These are phyloP conservation scores for Conomelus anceps DNA, from an alignment of 2,888 invertebrate species.

Conservation along the genomic window DNA sequence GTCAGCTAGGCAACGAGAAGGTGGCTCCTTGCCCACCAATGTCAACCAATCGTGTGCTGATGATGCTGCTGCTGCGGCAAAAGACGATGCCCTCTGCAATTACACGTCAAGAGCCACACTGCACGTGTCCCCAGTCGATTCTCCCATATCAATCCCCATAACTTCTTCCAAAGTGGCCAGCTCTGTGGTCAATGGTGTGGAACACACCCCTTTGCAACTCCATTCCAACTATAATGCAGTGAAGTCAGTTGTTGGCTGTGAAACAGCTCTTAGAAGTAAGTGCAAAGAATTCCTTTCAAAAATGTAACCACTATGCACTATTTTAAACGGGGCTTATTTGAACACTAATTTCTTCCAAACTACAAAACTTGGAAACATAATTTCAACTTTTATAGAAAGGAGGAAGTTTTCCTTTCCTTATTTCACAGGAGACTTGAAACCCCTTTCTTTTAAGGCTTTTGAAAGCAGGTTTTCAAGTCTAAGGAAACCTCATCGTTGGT, in stretches of 20 bases:
- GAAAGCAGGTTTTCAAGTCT: too few relatives aligned
- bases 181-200: constrained; percentile 1
- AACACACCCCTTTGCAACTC: constrained; percentile 7
- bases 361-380: too few relatives aligned
- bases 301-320: too few relatives aligned
- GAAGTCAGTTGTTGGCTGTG: constrained; percentile 3
- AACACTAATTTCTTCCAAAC: too few relatives aligned
- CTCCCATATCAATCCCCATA: not conserved
- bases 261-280: not conserved
- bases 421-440: too few relatives aligned
- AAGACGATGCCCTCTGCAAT: constrained; percentile 1
- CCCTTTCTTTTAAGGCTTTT: too few relatives aligned
- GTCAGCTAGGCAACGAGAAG: constrained; percentile 53
- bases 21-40: constrained; percentile 55
- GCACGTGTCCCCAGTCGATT: constrained; percentile 5
- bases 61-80: constrained; percentile 3
- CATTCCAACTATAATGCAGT: constrained; percentile 9
- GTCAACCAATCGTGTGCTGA: constrained; percentile 41
- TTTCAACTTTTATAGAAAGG: too few relatives aligned
- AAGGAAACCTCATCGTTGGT: too few relatives aligned
- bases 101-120: constrained; percentile 22
- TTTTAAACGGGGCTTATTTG: too few relatives aligned
- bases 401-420: too few relatives aligned
- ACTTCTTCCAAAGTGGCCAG: not conserved
- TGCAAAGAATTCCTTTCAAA: too few relatives aligned